Evolutionary conservation across 2,797 vertebrate genomes (phyloP), one percentile per base, ranked within the genome.

Genomic region (Platalea minor): DNA sequence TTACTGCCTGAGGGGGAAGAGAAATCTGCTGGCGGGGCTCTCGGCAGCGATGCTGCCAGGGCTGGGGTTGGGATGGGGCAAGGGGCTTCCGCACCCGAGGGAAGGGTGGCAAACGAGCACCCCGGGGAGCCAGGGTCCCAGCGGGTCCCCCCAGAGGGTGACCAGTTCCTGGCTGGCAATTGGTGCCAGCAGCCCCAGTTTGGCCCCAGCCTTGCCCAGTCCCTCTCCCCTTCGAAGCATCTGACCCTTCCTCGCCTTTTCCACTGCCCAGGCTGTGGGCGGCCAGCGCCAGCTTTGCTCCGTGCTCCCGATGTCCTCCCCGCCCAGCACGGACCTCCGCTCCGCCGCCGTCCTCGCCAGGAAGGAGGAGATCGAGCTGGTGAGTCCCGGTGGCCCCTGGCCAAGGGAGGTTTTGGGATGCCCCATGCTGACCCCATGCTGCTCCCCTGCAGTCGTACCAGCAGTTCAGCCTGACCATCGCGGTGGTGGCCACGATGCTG

Each of bases 401-500:
- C 10, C 0, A 2, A 0, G 31, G 35, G 48, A 51, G 26, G 4
- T 48, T 60, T 69, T 14, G 83, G 37, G 59, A 56, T 2, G 35
- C 17, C 69, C 46, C 7, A 0, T 57, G 35, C 57, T 56, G 69
- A 88, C 1, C 31, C 60, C 0, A 0, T 1, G 24, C 48, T 0
- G 2, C 23, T 72, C 9, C 59, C 79, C 50, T 29, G 45, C 92
- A 98, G 97, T 95, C 90, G 0, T 98, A 92, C 94, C 95, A 97
- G 79, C 95, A 93, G 85, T 97, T 96, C 88, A 91, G 97, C 85
- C 94, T 97, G 64, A 92, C 90, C 35, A 19, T 97, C 0, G 97
- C 97, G 1, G 84, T 83, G 87, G 96, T 97, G 91, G 96, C 97
- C 90, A 91, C 85, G 1, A 96, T 96, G 80, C 93, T 98, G 88